Conservation (phyloP, 2,113 vertebrate species). For the Corythaeola cristata region DNA sequence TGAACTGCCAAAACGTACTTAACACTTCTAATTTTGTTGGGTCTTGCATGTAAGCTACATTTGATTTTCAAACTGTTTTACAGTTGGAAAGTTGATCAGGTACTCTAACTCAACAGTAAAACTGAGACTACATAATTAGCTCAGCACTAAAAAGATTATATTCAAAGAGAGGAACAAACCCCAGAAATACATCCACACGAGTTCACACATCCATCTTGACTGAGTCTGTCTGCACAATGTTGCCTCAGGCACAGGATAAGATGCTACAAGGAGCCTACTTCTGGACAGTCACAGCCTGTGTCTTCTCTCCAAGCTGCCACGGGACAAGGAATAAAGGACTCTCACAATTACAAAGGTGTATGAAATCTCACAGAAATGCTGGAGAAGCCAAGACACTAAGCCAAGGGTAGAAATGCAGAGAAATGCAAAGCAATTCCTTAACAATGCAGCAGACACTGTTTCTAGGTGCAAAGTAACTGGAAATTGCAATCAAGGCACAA, state of each 20-base stretch:
- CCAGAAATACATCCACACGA: constrained; percentile 69
- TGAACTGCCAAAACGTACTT: constrained; percentile 94
- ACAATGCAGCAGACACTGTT: background rate
- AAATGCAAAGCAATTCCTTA: background rate
- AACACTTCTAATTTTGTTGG: constrained; percentile 91
- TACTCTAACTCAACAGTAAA: constrained; percentile 80
- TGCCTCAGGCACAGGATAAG: constrained; percentile 46
- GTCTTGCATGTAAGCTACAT: constrained; percentile 81
- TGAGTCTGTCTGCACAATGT: constrained; percentile 34
- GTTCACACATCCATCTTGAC: constrained; percentile 56
- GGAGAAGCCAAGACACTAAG: background rate
- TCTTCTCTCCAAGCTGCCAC: background rate
- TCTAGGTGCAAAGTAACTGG: background rate
- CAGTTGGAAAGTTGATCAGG: constrained; percentile 81
- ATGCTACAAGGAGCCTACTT: constrained; percentile 27
- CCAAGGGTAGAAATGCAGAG: background rate
- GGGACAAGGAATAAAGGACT: background rate
- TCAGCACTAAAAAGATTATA: constrained; percentile 73
- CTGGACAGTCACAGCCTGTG: constrained; percentile 14
- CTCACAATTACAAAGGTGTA: background rate
- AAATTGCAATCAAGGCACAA: background rate
- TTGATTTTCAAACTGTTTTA: constrained; percentile 83
- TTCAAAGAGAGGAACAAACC: constrained; percentile 69
- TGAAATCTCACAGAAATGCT: background rate
- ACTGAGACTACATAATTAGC: constrained; percentile 81